phyloP scores from a whole-genome alignment of 1,140 invertebrate genomes.

The Sitobion miscanthi region DNA sequence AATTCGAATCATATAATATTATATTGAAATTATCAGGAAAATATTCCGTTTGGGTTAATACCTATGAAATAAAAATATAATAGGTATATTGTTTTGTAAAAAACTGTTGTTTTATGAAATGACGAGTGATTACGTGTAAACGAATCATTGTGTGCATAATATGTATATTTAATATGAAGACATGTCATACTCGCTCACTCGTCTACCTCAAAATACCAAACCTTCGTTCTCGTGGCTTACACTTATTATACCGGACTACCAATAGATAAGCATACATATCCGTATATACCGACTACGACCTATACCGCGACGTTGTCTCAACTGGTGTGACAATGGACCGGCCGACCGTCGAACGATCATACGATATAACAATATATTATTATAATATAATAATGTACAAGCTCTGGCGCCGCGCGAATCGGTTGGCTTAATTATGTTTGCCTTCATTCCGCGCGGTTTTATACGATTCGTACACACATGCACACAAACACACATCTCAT shows the following conservation, averaged over 20 bases:
- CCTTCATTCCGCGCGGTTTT: not conserved
- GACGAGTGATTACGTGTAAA: not conserved
- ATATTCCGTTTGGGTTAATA: not conserved
- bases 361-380: too few relatives aligned
- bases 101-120: too few relatives aligned
- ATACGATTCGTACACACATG: not conserved
- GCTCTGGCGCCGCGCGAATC: not conserved
- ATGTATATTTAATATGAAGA: too few relatives aligned
- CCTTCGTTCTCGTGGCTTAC: not conserved
- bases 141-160: too few relatives aligned
- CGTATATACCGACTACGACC: not conserved
- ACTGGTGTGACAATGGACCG: not conserved
- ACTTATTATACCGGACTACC: not conserved
- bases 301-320: too few relatives aligned
- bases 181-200: not conserved
- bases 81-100: too few relatives aligned
- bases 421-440: conserved; percentile 29
- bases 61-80: not conserved
- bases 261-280: too few relatives aligned
- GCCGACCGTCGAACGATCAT: not conserved
- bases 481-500: not conserved
- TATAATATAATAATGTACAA: not conserved
- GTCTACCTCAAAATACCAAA: not conserved
- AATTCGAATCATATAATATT: not conserved
- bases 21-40: not conserved